Evolutionary conservation across 2,113 vertebrate species (phyloP), one percentile per base, ranked within the genome.

Genomic region (Upupa epops): DNA sequence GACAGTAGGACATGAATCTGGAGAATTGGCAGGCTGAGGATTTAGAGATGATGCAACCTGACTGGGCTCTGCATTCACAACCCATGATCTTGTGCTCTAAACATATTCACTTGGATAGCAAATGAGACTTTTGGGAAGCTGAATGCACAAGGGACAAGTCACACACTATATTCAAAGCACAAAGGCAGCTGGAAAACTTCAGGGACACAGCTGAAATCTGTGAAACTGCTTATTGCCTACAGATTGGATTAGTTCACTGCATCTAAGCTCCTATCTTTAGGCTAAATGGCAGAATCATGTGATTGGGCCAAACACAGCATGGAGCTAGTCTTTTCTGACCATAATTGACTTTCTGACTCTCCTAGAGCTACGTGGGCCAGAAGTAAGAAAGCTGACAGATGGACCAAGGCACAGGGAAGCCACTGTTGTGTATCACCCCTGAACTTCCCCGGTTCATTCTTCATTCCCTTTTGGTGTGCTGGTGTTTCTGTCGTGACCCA

Each of bases 101-200:
- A 75, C 71, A 36, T 69, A 82, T 34, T 88, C 46, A 45, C 55
- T 82, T 76, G 58, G 74, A 68, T 65, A 79, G 81, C 59, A 93
- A 70, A 31, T 51, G 60, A 78, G 52, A 36, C 51, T 77, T 78
- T 77, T 16, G 58, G 54, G 89, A 89, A 73, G 49, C 80, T 45
- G 74, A 82, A 68, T 64, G 55, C 54, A 42, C 49, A 65, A 68
- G 49, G 55, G 63, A 36, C 48, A 87, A 92, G 75, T 81, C 61
- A 87, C 58, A 88, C 6, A 11, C 34, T 80, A 8, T 70, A 68
- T 78, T 83, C 49, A 77, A 74, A 74, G 83, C 77, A 88, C 65
- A 86, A 93, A 73, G 29, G n/a, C 65, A 85, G 46, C 71, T 91
- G 75, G 90, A 79, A 89, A 89, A 65, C 58, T 85, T 79, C 63